Conservation (phyloP, 2,888 invertebrate species). For the Hirtodrosophila cameraria region DNA sequence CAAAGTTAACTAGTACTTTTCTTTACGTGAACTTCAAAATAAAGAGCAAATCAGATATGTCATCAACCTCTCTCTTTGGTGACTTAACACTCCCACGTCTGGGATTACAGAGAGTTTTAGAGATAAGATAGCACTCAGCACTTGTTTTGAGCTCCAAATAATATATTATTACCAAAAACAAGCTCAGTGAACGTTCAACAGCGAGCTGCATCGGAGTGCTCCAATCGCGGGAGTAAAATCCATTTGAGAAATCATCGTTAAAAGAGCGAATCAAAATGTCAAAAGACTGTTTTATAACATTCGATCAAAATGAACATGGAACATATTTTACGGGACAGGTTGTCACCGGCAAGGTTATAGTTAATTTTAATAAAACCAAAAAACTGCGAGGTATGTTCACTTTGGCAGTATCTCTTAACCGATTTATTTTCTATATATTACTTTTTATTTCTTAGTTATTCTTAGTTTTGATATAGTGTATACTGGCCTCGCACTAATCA, state of each 20-base stretch:
- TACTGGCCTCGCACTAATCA: constrained; percentile 9
- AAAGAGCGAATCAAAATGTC: constrained; percentile 56
- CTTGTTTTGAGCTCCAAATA: constrained; percentile 13
- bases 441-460: constrained; percentile 1
- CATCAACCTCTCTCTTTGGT: too few species aligned
- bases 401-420: too few species aligned
- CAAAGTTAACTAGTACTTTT: not conserved
- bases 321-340: constrained; percentile 84
- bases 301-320: constrained; percentile 88
- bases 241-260: not conserved
- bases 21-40: too few species aligned
- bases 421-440: not conserved
- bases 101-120: constrained; percentile 32
- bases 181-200: constrained; percentile 52
- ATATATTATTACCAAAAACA: constrained; percentile 12
- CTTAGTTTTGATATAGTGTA: not conserved
- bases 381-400: constrained; percentile 79
- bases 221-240: not conserved
- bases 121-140: constrained; percentile 37
- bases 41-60: too few species aligned
- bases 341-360: constrained; percentile 80
- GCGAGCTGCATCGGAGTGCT: constrained; percentile 46
- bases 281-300: constrained; percentile 78
- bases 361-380: constrained; percentile 79
- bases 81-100: constrained; percentile 3